Base-by-base conservation (phyloP, 1,140 invertebrate species). In the Venustaconcha ellipsiformis region DNA sequence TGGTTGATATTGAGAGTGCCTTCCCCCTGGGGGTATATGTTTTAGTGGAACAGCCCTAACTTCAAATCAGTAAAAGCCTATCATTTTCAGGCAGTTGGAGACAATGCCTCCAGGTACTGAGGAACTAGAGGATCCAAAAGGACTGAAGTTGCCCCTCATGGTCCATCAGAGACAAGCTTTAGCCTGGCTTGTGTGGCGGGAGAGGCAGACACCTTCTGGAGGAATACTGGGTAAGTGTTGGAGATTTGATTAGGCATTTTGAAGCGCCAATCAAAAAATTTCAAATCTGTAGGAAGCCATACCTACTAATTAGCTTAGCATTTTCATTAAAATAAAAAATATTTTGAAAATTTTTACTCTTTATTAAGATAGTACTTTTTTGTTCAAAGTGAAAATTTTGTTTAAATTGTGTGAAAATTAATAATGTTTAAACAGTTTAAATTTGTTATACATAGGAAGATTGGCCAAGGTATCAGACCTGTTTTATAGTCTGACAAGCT, bases 101-200 rank as follows among this genome's bases (percentile, higher is more conserved):
- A 85, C 84, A 20, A 80, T 80, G 68, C 88, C 95, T 1, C 83
- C 88, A 0, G 93, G 93, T 76, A 83, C 92, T 64, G 88, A 92
- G 23, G 86, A 91, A 66, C 92, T 92, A 0, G 87, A 92, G 20
- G 92, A 94, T 84, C 95, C 95, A 0, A 81, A 82, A 57, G 92
- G 92, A 1, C 86, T 97, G 0, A 92, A 90, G 80, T 82, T 87
- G 11, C 57, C 88, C 26, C 90, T 99, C 4, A 95, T 98, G 95
- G 89, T 92, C 4, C 96, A 99, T 91, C 97, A 99, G 88, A 92
- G 93, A 81, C 93, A 95, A 82, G 97, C 95, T 2, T 89, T 99
- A 0, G 92, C 94, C 15, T 99, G 97, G 97, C 90, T 99, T 70
- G 76, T 92, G 0, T 99, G 96, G 96, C 90, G 97, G 65, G 97